These are phyloP conservation scores for Anagyrus pseudococci DNA, from an alignment of 2,888 invertebrate genomes.

Conservation along the genomic window DNA sequence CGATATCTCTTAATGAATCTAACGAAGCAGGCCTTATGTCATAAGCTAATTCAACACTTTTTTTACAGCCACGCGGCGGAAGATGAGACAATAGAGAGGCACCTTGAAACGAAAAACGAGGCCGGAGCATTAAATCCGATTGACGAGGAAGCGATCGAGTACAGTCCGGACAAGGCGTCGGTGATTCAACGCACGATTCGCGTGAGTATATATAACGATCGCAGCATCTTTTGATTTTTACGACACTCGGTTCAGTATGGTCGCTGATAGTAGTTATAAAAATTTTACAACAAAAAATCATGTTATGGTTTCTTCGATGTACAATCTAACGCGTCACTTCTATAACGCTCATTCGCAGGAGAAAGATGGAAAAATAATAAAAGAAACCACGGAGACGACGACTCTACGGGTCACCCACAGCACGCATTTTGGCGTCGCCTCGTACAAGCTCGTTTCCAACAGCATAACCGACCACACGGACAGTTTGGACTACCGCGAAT, in stretches of 20 bases:
- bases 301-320: no score
- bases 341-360: no score
- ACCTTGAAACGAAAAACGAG: conserved; percentile 19
- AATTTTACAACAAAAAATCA: no score
- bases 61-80: conserved; percentile 32
- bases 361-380: conserved; percentile 62
- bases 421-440: conserved; percentile 64
- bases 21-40: background rate
- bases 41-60: background rate
- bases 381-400: conserved; percentile 65
- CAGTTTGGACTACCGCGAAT: conserved; percentile 47
- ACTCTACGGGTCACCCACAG: conserved; percentile 65
- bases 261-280: no score
- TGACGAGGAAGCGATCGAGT: conserved; percentile 26
- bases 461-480: conserved; percentile 59
- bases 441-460: conserved; percentile 65
- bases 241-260: no score
- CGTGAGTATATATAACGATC: conserved; percentile 7
- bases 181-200: conserved; percentile 32
- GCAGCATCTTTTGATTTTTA: background rate
- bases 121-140: conserved; percentile 7
- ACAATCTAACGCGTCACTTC: no score
- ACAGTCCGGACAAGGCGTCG: conserved; percentile 28
- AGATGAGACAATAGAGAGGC: conserved; percentile 21
- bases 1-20: no score